Evolutionary conservation across 2,888 invertebrate genomes (phyloP).

Genomic region (Morinoia aosen): DNA sequence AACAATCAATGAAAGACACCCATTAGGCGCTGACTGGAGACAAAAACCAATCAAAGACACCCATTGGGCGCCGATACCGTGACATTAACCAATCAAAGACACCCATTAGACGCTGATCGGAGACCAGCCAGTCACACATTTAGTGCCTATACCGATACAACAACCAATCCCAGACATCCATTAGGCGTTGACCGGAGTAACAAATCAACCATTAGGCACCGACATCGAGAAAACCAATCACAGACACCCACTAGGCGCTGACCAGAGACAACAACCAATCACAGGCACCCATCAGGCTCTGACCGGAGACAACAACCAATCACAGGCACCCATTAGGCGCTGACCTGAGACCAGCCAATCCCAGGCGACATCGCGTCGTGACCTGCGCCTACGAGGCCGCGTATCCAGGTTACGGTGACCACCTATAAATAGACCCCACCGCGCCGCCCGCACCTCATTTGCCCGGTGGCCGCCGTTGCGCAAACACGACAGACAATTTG

Average conservation of each 20-base stretch:
- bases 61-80: no score
- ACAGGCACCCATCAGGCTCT: neutral
- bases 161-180: neutral
- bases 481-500: neutral
- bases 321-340: neutral
- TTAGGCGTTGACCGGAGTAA: no score
- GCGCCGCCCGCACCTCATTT: slow-evolving; percentile 29
- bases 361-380: neutral
- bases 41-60: no score
- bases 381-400: neutral
- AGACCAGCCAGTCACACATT: no score
- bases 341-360: neutral
- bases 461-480: slow-evolving; percentile 23
- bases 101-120: no score
- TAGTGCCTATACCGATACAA: neutral
- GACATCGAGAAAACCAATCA: no score
- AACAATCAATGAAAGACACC: no score
- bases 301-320: neutral
- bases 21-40: no score
- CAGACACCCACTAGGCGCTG: no score
- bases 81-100: no score
- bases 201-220: no score
- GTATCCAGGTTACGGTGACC: slow-evolving; percentile 21
- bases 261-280: no score
- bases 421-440: neutral